A percentile compares a stretch with the other conserved stretches of the same genome.
Evolutionary conservation across 2,113 vertebrate genomes (phyloP).

Genomic region (Mesitornis unicolor): DNA sequence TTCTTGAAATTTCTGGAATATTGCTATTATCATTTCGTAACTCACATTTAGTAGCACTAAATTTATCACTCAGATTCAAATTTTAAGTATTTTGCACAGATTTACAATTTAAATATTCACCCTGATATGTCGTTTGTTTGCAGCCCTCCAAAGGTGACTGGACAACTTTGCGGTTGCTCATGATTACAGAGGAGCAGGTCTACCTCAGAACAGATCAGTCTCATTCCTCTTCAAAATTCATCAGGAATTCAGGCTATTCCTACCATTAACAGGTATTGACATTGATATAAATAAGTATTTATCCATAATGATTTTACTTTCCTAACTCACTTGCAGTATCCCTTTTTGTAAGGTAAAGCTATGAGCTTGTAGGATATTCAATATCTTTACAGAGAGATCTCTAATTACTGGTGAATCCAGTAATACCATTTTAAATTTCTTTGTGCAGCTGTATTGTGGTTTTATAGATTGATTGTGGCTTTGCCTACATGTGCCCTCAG

Average conservation of each 20-base stretch:
- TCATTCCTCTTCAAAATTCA: neutral
- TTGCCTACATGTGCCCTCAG: neutral
- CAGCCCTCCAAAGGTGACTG: neutral
- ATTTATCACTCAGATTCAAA: neutral
- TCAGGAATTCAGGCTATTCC: neutral
- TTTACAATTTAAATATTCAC: neutral
- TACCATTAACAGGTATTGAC: neutral
- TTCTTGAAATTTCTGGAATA: neutral
- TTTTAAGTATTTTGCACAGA: neutral
- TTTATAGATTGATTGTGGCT: conserved; percentile 11
- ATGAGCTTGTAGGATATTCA: neutral
- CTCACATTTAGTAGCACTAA: neutral
- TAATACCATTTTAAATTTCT: conserved; percentile 7
- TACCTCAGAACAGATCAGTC: neutral
- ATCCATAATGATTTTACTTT: neutral
- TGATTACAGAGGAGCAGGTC: neutral
- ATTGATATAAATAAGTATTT: neutral
- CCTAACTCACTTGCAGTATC: neutral
- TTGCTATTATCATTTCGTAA: neutral
- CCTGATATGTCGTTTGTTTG: neutral
- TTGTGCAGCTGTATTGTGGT: neutral
- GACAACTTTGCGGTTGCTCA: neutral
- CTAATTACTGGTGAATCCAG: neutral
- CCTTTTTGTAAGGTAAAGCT: neutral
- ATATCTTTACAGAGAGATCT: neutral